Base-by-base conservation (phyloP, 2,113 vertebrate species). In the Paedocypris sp. region DNA sequence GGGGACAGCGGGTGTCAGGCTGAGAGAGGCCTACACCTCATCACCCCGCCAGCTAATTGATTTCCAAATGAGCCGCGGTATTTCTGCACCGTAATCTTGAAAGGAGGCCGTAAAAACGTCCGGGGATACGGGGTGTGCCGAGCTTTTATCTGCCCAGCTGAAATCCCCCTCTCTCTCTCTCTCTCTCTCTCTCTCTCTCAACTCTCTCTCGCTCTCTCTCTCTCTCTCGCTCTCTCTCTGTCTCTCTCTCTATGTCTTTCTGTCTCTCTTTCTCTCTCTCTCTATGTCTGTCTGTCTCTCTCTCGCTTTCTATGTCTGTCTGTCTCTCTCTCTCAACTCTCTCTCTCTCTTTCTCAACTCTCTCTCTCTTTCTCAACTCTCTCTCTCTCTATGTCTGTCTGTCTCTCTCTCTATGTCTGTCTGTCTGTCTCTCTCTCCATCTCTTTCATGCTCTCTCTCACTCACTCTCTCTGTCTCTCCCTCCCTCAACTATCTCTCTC, bases 1-100 rank as follows among this genome's bases (percentile, higher is more conserved):
- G 79, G 0, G 87, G 89, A 89, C 86, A 89, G 89, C 88, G 86
- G 87, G 88, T 88, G 88, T 88, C 87, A 90, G 87, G 81, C 83
- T 79, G 86, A 86, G 81, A 86, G 83, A 82, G 85, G 81, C 83
- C 85, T 84, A 88, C 90, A 90, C 88, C 88, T 91, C 90, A 89
- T 90, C 89, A 91, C 69, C 86, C 75, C 64, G 80, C 85, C 85
- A 81, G 85, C 87, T 91, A 90, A 92, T 90, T 90, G 89, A 90
- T 90, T 90, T 90, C 88, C 88, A 88, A 91, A 89, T 91, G 89
- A 87, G 85, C 83, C 78, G 86, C 85, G 84, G 86, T 87, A 88
- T 89, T 91, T 88, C 85, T 87, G 84, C 86, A 88, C 88, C 84
- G 87, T 89, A 89, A 91, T 88, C 87, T 91, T 90, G 85, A 90